A percentile compares a stretch with the other conserved stretches of the same genome.
These are phyloP conservation scores for Catharus fuscescens DNA, from an alignment of 2,113 vertebrate genomes.

Conservation along the genomic window DNA sequence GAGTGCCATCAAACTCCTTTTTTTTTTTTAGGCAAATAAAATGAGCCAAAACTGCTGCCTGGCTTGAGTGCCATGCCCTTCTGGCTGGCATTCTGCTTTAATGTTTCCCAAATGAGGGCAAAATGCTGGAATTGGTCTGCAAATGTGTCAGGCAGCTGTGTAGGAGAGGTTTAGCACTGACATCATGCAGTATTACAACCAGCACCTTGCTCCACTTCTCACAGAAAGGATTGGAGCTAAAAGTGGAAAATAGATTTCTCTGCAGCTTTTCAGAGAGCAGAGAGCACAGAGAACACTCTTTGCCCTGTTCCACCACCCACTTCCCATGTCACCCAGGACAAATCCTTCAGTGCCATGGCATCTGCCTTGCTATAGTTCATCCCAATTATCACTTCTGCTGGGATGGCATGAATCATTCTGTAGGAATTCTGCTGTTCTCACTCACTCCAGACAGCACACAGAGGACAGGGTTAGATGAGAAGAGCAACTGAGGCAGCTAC, in stretches of 20 bases:
- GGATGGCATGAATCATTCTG: slow-evolving; percentile 5
- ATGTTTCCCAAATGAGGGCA: slow-evolving; percentile 24
- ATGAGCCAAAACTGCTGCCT: not conserved
- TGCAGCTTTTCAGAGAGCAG: not conserved
- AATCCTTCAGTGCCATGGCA: not conserved
- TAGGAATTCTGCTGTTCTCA: not conserved
- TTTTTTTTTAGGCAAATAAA: not conserved
- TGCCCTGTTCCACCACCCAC: not conserved
- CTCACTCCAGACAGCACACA: not conserved
- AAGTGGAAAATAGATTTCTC: not conserved
- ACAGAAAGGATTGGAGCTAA: not conserved
- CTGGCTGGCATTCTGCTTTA: not conserved
- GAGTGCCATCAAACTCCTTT: not conserved
- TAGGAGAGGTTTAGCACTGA: not conserved
- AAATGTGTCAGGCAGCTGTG: slow-evolving; percentile 28
- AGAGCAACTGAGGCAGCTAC: not conserved
- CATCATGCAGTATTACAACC: not conserved
- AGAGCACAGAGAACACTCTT: not conserved
- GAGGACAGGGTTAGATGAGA: not conserved
- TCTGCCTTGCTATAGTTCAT: not conserved
- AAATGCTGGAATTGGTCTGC: slow-evolving; percentile 1
- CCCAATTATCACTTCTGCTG: not conserved
- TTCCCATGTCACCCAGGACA: not conserved
- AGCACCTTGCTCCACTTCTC: slow-evolving; percentile 15
- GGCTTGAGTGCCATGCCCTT: not conserved